A percentile compares a stretch with the other conserved stretches of the same genome.
phyloP scores from a whole-genome alignment of 2,113 vertebrate genomes.

The Hemichromis elongatus region DNA sequence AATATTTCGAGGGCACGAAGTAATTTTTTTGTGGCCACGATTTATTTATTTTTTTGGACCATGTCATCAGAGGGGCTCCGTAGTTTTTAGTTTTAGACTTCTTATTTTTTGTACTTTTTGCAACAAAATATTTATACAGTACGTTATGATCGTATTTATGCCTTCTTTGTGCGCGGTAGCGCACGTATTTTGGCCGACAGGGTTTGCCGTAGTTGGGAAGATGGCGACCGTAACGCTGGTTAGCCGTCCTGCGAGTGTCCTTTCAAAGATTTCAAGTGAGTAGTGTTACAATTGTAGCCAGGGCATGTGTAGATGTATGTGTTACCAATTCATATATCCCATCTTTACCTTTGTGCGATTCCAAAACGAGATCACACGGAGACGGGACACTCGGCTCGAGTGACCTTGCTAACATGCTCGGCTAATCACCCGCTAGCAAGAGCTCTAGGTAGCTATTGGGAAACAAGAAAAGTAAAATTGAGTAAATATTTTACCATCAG shows the following conservation, averaged over 20 bases:
- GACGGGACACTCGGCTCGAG: background rate
- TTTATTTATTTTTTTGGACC: too few relatives aligned
- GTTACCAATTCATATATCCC: rapidly evolving
- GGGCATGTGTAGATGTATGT: rapidly evolving
- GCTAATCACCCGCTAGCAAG: conserved; percentile 13
- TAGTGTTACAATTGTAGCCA: background rate
- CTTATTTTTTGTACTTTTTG: too few relatives aligned
- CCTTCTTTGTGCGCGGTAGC: background rate
- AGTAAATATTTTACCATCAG: background rate
- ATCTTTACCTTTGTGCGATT: background rate
- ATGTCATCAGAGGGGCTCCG: too few relatives aligned
- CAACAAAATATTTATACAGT: background rate
- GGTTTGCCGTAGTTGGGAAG: conserved; percentile 54
- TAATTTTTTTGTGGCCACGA: too few relatives aligned
- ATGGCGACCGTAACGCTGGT: conserved; percentile 69
- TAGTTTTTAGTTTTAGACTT: too few relatives aligned
- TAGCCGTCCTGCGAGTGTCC: conserved; percentile 74
- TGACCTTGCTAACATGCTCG: conserved; percentile 60
- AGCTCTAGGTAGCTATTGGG: background rate
- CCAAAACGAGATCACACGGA: rapidly evolving
- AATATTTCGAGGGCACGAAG: too few relatives aligned
- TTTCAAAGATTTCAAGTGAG: conserved; percentile 74
- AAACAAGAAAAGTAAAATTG: background rate
- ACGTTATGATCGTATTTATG: background rate
- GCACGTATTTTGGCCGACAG: conserved; percentile 20